phyloP scores from a whole-genome alignment of 1,140 invertebrate genomes.

The Drosophila yakuba region DNA sequence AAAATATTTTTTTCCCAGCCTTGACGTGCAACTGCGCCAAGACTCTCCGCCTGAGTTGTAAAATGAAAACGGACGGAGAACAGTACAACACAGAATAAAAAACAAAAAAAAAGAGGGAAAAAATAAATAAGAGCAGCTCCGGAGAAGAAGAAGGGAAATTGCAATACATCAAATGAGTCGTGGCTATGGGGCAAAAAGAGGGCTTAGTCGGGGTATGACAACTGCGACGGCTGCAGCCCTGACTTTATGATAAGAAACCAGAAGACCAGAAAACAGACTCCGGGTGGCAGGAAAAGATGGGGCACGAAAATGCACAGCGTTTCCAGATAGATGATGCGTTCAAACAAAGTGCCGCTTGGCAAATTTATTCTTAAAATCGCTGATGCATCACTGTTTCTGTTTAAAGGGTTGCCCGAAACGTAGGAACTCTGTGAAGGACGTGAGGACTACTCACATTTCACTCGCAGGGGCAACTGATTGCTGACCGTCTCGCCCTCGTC shows the following conservation, averaged over 20 bases:
- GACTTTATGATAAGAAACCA: slow-evolving; percentile 75
- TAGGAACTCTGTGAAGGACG: neutral
- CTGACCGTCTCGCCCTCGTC: slow-evolving; percentile 92
- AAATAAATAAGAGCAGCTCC: slow-evolving; percentile 32
- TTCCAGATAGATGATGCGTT: slow-evolving; percentile 69
- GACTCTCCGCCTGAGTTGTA: slow-evolving; percentile 52
- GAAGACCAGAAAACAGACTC: slow-evolving; percentile 53
- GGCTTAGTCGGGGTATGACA: slow-evolving; percentile 32
- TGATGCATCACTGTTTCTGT: slow-evolving; percentile 47
- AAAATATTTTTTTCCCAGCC: slow-evolving; percentile 76
- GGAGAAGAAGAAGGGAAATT: slow-evolving; percentile 46
- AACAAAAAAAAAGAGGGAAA: slow-evolving; percentile 8
- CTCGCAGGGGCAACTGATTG: slow-evolving; percentile 90
- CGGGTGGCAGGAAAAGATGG: slow-evolving; percentile 9
- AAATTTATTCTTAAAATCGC: slow-evolving; percentile 64
- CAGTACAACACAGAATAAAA: slow-evolving; percentile 1
- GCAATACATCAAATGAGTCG: slow-evolving; percentile 74
- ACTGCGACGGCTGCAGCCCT: slow-evolving; percentile 52
- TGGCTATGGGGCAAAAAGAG: slow-evolving; percentile 9
- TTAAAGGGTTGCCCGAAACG: slow-evolving; percentile 6
- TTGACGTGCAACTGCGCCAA: slow-evolving; percentile 72
- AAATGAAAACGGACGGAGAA: slow-evolving; percentile 57
- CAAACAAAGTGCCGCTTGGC: slow-evolving; percentile 59
- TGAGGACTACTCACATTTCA: slow-evolving; percentile 93
- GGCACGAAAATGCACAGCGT: slow-evolving; percentile 1